Conservation (phyloP, 2,888 invertebrate species). For the Drosophila leonis region DNA sequence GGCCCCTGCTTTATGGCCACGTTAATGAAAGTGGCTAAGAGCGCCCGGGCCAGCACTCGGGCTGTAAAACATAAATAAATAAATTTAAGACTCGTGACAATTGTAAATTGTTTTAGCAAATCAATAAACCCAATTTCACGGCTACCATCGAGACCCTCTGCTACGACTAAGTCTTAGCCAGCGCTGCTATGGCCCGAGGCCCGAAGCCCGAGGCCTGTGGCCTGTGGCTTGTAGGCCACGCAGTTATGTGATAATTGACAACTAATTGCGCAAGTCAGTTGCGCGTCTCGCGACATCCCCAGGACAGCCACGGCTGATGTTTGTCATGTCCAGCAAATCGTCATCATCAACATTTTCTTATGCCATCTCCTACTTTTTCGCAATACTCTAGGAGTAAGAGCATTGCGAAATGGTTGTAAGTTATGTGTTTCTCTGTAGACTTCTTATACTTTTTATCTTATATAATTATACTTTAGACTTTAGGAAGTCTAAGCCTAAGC, state of each 20-base stretch:
- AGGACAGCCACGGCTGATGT: conserved; percentile 34
- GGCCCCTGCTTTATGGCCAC: conserved; percentile 52
- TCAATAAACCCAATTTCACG: conserved; percentile 78
- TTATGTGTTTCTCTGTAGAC: too few relatives aligned
- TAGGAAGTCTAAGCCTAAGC: too few relatives aligned
- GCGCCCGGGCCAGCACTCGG: conserved; percentile 34
- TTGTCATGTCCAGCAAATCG: conserved; percentile 26
- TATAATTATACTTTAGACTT: not conserved
- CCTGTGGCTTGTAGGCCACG: conserved; percentile 5
- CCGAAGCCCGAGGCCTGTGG: not conserved
- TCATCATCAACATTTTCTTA: conserved; percentile 39
- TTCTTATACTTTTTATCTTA: too few relatives aligned
- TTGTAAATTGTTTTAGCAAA: conserved; percentile 76
- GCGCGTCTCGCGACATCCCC: conserved; percentile 37
- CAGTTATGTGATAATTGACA: conserved; percentile 68
- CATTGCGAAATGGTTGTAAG: not conserved
- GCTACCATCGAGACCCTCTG: conserved; percentile 28
- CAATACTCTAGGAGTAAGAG: not conserved
- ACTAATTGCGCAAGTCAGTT: conserved; percentile 63
- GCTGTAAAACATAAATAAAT: conserved; percentile 80
- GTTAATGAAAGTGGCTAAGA: conserved; percentile 64
- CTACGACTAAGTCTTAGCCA: not conserved
- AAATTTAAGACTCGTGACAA: conserved; percentile 77
- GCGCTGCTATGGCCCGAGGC: not conserved
- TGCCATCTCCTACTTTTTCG: conserved; percentile 1